Evolutionary conservation across 2,113 vertebrate genomes (phyloP).

Genomic region (Aviceda subcristata): DNA sequence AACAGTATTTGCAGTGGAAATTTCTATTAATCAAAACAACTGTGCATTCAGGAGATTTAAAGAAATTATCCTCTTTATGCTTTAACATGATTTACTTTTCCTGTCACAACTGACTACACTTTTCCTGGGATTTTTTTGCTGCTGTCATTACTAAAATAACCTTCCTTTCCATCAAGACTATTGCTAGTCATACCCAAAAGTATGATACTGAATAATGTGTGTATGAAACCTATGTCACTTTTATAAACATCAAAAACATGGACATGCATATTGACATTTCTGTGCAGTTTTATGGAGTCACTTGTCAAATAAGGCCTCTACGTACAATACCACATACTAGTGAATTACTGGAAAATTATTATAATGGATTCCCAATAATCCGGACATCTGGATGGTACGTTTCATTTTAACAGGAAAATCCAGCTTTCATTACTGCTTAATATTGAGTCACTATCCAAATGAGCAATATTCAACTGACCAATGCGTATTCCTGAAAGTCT

Average conservation of each 20-base stretch:
- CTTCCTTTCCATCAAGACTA: conserved; percentile 48
- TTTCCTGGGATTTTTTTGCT: conserved; percentile 44
- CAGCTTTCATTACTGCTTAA: conserved; percentile 27
- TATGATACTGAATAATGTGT: background rate
- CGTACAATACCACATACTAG: conserved; percentile 56
- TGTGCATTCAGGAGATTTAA: conserved; percentile 41
- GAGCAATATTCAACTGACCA: conserved; percentile 9
- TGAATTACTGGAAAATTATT: conserved; percentile 47
- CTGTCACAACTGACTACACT: conserved; percentile 27
- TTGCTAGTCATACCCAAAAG: conserved; percentile 48
- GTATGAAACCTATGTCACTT: conserved; percentile 53
- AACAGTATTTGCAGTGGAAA: conserved; percentile 44
- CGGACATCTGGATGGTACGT: conserved; percentile 1
- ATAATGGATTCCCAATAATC: conserved; percentile 31
- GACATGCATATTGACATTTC: conserved; percentile 57
- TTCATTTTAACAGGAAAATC: conserved; percentile 22
- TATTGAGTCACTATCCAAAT: conserved; percentile 20
- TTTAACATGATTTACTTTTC: conserved; percentile 12
- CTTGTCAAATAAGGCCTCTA: conserved; percentile 64
- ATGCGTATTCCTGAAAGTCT: conserved; percentile 27
- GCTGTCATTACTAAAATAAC: conserved; percentile 53
- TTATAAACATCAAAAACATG: conserved; percentile 65
- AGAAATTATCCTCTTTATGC: conserved; percentile 6
- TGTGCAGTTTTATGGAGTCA: conserved; percentile 61
- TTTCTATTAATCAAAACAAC: conserved; percentile 50